Evolutionary conservation across 2,888 invertebrate genomes (phyloP), one percentile per base, ranked within the genome.

Genomic region (Hipparchia semele): DNA sequence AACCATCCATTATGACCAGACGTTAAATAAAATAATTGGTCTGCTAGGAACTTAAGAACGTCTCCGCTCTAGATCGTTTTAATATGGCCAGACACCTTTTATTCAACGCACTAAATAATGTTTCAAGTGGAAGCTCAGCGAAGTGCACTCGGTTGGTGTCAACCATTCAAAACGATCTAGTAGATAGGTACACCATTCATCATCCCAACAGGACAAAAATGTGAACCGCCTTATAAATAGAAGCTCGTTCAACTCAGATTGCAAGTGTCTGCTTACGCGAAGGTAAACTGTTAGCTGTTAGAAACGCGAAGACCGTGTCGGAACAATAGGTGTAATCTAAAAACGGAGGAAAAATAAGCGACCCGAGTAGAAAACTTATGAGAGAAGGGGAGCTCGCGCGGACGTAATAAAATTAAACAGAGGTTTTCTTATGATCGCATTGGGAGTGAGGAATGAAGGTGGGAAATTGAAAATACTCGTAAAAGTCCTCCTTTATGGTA

Each of bases 251-350:
- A 83, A 83, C 86, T 91, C 90, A 81, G 83, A 88, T 90, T 89
- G 84, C 90, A 77, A 78, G 80, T 80, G 80, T 87, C 87, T 73
- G 75, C 81, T 90, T 87, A 86, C 87, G 82, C 81, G 84, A 84
- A 83, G 84, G 87, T 87, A 86, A 89, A 87, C 83, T 87, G 87
- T 87, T 85, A 86, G 91, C 83, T 87, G 87, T 87, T 85, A 86
- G 91, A 88, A 90, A 91, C 85, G 83, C 85, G 90, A 91, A 86
- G 87, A 89, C 80, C 80, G 86, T 90, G 89, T 88, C 90, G 85
- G 87, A 85, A 90, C 89, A 91, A 91, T 90, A 85, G 86, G 84
- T 89, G 90, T 91, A 90, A 90, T 91, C 88, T 90, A 85, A 87
- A 84, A 84, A 83, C 81, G 80, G 84, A 83, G 80, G 84, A 86